Evolutionary conservation across 2,888 invertebrate species (phyloP).

Genomic region (Agrilus mali): DNA sequence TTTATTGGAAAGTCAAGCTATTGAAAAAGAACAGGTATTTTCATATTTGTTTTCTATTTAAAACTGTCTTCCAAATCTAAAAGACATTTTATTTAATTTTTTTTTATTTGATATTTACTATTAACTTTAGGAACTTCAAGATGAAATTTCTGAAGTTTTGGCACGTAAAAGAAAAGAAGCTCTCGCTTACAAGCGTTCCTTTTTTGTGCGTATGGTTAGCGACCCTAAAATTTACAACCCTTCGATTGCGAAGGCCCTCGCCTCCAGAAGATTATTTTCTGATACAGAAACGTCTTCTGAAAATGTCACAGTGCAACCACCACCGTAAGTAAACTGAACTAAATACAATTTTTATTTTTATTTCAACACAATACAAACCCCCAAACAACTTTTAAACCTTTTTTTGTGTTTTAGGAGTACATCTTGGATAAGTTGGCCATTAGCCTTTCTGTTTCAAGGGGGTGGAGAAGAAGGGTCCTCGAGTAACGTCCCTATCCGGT

Average conservation of each 20-base stretch:
- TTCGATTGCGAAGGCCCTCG: constrained; percentile 66
- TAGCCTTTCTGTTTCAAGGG: constrained; percentile 77
- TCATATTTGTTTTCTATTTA: background rate
- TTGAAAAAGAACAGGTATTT: constrained; percentile 46
- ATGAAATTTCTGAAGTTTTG: constrained; percentile 61
- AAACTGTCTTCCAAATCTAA: too few species aligned
- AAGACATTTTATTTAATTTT: too few species aligned
- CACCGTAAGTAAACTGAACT: constrained; percentile 26
- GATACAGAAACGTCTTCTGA: constrained; percentile 37
- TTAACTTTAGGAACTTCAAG: constrained; percentile 42
- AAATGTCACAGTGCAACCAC: constrained; percentile 32
- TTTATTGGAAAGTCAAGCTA: constrained; percentile 53
- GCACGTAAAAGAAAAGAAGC: constrained; percentile 66
- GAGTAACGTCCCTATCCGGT: constrained; percentile 72
- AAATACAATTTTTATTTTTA: background rate
- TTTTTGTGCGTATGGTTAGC: constrained; percentile 95
- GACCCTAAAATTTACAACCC: constrained; percentile 95
- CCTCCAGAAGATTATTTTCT: constrained; percentile 44
- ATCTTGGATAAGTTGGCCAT: constrained; percentile 88
- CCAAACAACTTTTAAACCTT: background rate
- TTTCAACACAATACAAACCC: too few species aligned
- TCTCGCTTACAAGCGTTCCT: constrained; percentile 82
- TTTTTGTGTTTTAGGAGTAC: constrained; percentile 43
- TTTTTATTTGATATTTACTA: constrained; percentile 1
- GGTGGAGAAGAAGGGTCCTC: constrained; percentile 50